Evolutionary conservation across 2,888 invertebrate species (phyloP), one percentile per base, ranked within the genome.

Genomic region (Lampropteryx suffumata): DNA sequence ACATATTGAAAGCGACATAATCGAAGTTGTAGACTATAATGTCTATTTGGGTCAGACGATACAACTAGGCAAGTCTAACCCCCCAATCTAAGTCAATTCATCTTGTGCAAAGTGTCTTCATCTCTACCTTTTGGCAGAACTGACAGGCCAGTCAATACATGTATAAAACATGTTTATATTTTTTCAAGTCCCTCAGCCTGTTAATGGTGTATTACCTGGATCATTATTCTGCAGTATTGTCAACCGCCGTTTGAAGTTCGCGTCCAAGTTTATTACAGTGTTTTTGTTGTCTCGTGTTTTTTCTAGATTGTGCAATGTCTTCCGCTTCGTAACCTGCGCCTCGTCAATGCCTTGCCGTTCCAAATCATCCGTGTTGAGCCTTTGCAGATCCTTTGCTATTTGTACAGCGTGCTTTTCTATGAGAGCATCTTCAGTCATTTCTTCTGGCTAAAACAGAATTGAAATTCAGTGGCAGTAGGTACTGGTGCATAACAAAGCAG

Each of bases 191-290:
- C n/a, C n/a, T n/a, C n/a, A n/a, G n/a, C n/a, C n/a, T n/a, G n/a
- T n/a, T n/a, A n/a, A n/a, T n/a, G n/a, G 17, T 17, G 4, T 4
- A 3, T 71, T 55, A 87, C 88, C 74, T 41, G 92, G 82, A 66
- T 93, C 93, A 65, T 94, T 94, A 37, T 94, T 94, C 59, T 94
- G 94, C 71, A 96, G 87, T 72, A 95, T 95, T 47, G 96, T 94
- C 76, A 98, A 95, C 28, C 98, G 91, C 65, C 97, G 95, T 71
- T 97, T 95, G 84, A 98, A 98, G 12, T 98, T 98, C 12, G 97
- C 97, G 78, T 98, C 98, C 44, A 98, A 88, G 1, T 98, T 98
- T 57, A 96, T 95, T 57, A 96, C 95, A 62, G 95, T 96, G 28
- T 95, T 93, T 49, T 95, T 94, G 63, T 94, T 94, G 67, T 95